These are phyloP conservation scores for Papilio xuthus DNA, from an alignment of 1,140 invertebrate species.

Conservation along the genomic window DNA sequence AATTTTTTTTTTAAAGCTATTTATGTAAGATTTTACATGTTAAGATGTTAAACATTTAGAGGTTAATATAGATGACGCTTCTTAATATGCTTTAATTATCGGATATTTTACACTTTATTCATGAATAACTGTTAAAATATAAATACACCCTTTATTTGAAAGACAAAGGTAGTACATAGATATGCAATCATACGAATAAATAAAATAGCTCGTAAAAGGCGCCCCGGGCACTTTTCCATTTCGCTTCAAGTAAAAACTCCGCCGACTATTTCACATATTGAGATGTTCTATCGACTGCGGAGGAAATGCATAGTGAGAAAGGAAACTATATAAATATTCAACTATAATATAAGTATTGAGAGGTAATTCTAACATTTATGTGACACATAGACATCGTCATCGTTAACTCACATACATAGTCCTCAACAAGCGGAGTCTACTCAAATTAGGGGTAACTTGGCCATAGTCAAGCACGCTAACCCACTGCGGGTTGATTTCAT, in stretches of 20 bases:
- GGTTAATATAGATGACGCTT: too few species aligned
- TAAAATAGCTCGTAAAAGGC: slow-evolving; percentile 4
- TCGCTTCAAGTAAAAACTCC: background rate
- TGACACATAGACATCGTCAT: too few species aligned
- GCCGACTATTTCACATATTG: background rate
- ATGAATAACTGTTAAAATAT: background rate
- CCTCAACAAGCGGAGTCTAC: too few species aligned
- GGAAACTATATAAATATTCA: background rate
- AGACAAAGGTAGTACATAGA: background rate
- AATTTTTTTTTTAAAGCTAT: background rate
- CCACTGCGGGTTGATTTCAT: too few species aligned
- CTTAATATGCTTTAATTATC: too few species aligned
- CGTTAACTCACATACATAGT: too few species aligned
- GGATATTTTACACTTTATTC: background rate
- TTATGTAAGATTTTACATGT: background rate
- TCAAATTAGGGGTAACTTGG: too few species aligned
- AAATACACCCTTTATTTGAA: background rate
- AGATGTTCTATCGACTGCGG: background rate
- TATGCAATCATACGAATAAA: background rate
- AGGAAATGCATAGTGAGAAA: background rate
- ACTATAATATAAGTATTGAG: background rate
- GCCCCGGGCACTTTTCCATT: background rate
- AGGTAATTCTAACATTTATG: too few species aligned
- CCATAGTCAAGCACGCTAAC: too few species aligned
- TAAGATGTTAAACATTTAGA: background rate